These are phyloP conservation scores for Lumbricus terrestris DNA, from an alignment of 2,888 invertebrate genomes.

Conservation along the genomic window DNA sequence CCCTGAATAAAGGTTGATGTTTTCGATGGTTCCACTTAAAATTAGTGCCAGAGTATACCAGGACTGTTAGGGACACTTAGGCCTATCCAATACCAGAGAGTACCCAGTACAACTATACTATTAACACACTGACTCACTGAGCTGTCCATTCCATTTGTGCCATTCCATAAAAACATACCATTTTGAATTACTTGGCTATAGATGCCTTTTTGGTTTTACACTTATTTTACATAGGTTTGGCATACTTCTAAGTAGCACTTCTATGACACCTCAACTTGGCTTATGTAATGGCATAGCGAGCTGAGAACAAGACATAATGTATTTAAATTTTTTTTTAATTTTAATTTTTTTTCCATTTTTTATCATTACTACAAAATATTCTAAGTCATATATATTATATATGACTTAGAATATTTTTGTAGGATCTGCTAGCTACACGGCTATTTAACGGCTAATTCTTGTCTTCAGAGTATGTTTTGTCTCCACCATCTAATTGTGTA, in stretches of 20 bases:
- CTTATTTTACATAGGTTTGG: neutral
- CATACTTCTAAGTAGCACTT: neutral
- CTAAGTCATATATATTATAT: too few species aligned
- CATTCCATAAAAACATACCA: too few species aligned
- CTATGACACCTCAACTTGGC: neutral
- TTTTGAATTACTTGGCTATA: too few species aligned
- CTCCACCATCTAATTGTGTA: neutral
- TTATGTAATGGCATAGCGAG: too few species aligned
- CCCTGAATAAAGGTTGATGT: neutral
- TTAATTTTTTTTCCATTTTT: too few species aligned
- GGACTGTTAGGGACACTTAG: neutral
- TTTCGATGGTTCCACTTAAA: neutral
- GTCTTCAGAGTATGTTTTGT: neutral
- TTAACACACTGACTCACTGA: neutral
- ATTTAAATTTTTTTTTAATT: too few species aligned
- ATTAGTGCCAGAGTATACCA: neutral
- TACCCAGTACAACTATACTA: neutral
- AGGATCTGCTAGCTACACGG: too few species aligned
- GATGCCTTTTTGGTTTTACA: too few species aligned
- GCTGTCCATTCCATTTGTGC: too few species aligned
- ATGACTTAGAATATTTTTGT: too few species aligned
- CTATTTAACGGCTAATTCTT: neutral
- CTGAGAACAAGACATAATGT: too few species aligned
- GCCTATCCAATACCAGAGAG: neutral
- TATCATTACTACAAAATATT: too few species aligned